A percentile compares a stretch with the other conserved stretches of the same genome.
phyloP scores from a whole-genome alignment of 2,797 vertebrate species.

The Sebastes aleutianus region DNA sequence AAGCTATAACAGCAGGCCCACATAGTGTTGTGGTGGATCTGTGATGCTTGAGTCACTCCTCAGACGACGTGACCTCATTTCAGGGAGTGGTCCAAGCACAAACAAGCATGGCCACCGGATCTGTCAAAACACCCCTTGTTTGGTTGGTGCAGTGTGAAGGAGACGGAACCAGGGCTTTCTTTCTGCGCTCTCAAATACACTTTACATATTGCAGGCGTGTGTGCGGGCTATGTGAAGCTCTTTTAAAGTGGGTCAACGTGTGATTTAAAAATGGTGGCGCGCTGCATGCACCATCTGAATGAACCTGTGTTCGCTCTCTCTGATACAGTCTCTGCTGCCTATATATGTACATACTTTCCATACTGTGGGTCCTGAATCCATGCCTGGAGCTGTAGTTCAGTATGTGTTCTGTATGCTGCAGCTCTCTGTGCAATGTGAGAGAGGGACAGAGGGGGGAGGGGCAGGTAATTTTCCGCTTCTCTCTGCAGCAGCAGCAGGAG shows the following conservation, averaged over 20 bases:
- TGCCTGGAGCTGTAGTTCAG: slow-evolving; percentile 51
- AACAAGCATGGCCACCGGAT: slow-evolving; percentile 36
- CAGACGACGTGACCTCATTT: slow-evolving; percentile 74
- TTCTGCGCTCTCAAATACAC: slow-evolving; percentile 11
- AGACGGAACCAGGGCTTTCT: slow-evolving; percentile 8
- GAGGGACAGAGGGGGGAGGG: slow-evolving; percentile 69
- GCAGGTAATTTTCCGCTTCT: slow-evolving; percentile 83
- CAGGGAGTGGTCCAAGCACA: slow-evolving; percentile 69
- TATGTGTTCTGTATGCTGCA: slow-evolving; percentile 59
- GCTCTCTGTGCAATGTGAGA: slow-evolving; percentile 55
- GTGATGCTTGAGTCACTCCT: slow-evolving; percentile 47
- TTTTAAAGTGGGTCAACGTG: slow-evolving; percentile 72
- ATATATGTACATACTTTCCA: not conserved
- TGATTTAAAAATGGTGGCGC: slow-evolving; percentile 65
- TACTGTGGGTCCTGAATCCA: slow-evolving; percentile 46
- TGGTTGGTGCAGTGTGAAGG: slow-evolving; percentile 26
- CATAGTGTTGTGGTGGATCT: slow-evolving; percentile 16
- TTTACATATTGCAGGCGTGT: slow-evolving; percentile 14
- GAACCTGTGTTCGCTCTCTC: not conserved
- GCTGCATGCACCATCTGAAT: slow-evolving; percentile 39
- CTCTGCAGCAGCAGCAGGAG: slow-evolving; percentile 64
- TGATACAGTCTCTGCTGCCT: not conserved
- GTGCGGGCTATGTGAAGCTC: not conserved
- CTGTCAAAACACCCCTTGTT: slow-evolving; percentile 40
- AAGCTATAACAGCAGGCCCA: not conserved